Percentiles rank a stretch among this genome's conserved stretches.
These are phyloP conservation scores for Spinibarbus caldwelli DNA, from an alignment of 2,797 vertebrate genomes.

Conservation along the genomic window DNA sequence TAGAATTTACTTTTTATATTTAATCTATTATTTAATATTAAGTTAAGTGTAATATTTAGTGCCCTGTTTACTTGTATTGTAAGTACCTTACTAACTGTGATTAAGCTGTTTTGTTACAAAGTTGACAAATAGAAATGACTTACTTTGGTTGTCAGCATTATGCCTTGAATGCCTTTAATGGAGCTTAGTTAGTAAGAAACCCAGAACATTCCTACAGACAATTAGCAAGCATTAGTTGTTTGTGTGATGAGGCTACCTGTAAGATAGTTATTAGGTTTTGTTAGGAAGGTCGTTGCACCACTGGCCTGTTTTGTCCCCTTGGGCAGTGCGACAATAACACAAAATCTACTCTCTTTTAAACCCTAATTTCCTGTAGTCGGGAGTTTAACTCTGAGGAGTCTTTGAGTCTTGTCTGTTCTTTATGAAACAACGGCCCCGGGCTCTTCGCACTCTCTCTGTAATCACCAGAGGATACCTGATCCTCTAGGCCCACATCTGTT, in stretches of 20 bases:
- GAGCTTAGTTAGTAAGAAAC: background rate
- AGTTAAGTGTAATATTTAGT: background rate
- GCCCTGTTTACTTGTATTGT: background rate
- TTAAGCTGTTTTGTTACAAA: background rate
- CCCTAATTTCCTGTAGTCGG: conserved; percentile 76
- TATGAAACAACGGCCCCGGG: conserved; percentile 67
- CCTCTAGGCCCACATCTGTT: conserved; percentile 79
- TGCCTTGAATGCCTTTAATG: background rate
- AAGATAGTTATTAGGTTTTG: background rate
- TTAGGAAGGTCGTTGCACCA: background rate
- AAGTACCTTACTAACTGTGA: background rate
- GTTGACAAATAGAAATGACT: background rate
- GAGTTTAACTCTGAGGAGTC: conserved; percentile 64
- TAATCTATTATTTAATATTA: background rate
- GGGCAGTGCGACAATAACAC: conserved; percentile 59
- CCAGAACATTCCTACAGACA: background rate
- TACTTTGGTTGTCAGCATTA: background rate
- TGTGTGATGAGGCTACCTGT: background rate
- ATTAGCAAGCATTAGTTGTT: background rate
- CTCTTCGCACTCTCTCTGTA: conserved; percentile 71
- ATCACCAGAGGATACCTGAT: conserved; percentile 73
- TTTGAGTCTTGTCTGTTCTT: conserved; percentile 73
- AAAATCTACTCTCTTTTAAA: conserved; percentile 33
- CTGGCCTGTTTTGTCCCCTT: conserved; percentile 28
- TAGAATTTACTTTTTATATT: background rate